A percentile compares a stretch with the other conserved stretches of the same genome.
Conservation (phyloP, 2,888 invertebrate species). For the Stenchaetothrips biformis region DNA sequence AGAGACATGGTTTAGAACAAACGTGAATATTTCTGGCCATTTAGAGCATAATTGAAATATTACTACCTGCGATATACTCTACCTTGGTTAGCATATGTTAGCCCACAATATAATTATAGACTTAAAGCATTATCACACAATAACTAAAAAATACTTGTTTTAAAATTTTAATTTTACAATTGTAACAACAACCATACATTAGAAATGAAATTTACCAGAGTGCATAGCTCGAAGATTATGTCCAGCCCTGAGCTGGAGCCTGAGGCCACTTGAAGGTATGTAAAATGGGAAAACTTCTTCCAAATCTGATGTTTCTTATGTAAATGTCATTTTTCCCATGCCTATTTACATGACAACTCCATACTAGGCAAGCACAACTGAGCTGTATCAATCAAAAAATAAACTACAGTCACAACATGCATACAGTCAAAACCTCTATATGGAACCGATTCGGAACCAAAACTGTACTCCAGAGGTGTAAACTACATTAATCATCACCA, state of each 20-base stretch:
- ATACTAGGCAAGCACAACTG: background rate
- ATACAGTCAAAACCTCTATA: background rate
- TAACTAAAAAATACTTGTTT: background rate
- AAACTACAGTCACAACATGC: background rate
- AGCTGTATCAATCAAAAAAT: constrained; percentile 12
- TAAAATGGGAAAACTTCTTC: too few relatives aligned
- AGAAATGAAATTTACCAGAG: background rate
- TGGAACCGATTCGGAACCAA: background rate
- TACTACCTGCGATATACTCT: too few relatives aligned
- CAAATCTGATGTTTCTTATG: too few relatives aligned
- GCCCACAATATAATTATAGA: background rate
- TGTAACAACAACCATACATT: background rate
- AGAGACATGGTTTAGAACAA: too few relatives aligned
- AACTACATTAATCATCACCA: too few relatives aligned
- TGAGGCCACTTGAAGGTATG: background rate
- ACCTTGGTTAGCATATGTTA: too few relatives aligned
- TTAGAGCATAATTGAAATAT: constrained; percentile 31
- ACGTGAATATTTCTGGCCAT: too few relatives aligned
- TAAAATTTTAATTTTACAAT: background rate
- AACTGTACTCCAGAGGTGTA: too few relatives aligned
- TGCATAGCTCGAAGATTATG: background rate
- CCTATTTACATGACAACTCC: constrained; percentile 2
- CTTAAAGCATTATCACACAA: background rate
- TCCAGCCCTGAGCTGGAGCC: background rate
- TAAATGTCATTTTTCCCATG: background rate